These are phyloP conservation scores for Spea bombifrons DNA, from an alignment of 2,113 vertebrate genomes.

Conservation along the genomic window DNA sequence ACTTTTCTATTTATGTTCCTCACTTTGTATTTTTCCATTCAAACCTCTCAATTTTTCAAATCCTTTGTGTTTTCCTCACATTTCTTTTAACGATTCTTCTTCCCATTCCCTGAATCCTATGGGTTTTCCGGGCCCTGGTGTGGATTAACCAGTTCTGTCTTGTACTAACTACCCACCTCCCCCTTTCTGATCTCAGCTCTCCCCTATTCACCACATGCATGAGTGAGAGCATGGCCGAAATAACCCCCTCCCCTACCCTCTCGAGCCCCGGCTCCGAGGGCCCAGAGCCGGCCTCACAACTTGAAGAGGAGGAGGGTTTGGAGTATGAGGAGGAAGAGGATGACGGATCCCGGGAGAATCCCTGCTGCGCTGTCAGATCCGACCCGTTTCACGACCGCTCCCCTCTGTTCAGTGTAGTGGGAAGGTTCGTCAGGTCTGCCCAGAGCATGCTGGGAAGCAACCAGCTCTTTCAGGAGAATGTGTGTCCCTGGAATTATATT, in stretches of 20 bases:
- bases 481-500: slow-evolving; percentile 39
- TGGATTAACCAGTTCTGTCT: slow-evolving; percentile 64
- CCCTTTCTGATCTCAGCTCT: slow-evolving; percentile 91
- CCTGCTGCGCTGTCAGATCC: slow-evolving; percentile 84
- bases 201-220: slow-evolving; percentile 99
- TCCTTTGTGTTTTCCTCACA: slow-evolving; percentile 14
- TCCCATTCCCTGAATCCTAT: slow-evolving; percentile 15
- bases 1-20: slow-evolving; percentile 20
- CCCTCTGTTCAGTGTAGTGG: slow-evolving; percentile 99
- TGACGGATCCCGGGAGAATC: slow-evolving; percentile 92
- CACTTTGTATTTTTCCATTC: slow-evolving; percentile 34
- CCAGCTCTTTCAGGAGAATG: slow-evolving; percentile 88
- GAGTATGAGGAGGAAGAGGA: slow-evolving; percentile 80
- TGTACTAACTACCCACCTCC: slow-evolving; percentile 76
- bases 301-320: slow-evolving; percentile 81
- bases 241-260: slow-evolving; percentile 95
- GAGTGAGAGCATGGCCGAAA: slow-evolving; percentile 97
- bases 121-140: slow-evolving; percentile 27
- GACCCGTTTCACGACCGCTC: slow-evolving; percentile 99
- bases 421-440: slow-evolving; percentile 99
- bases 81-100: neutral
- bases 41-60: slow-evolving; percentile 1
- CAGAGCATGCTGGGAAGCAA: slow-evolving; percentile 93
- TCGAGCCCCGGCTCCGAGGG: slow-evolving; percentile 92
- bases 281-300: slow-evolving; percentile 91